Conservation (phyloP, 2,797 vertebrate genomes). For the Staurois parvus region DNA sequence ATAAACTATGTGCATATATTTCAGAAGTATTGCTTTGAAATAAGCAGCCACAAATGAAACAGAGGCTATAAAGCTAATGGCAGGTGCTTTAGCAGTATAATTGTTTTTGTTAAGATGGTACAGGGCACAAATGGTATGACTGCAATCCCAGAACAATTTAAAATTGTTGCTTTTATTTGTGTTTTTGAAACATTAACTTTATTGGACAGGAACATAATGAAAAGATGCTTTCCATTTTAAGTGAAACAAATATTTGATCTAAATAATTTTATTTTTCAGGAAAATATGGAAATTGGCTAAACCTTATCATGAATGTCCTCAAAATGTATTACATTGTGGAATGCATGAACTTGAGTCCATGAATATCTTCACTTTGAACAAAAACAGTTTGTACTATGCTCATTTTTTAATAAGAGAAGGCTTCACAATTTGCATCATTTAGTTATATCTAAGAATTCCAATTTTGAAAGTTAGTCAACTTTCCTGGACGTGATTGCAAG, state of each 20-base stretch:
- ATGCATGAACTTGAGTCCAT: too few relatives aligned
- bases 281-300: not conserved
- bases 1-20: not conserved
- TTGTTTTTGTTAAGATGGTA: conserved; percentile 1
- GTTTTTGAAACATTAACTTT: conserved; percentile 18
- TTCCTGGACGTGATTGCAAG: too few relatives aligned
- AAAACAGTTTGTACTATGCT: too few relatives aligned
- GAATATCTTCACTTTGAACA: too few relatives aligned
- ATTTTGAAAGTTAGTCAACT: too few relatives aligned
- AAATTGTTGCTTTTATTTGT: conserved; percentile 4
- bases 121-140: not conserved
- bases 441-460: too few relatives aligned
- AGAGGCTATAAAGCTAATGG: conserved; percentile 15
- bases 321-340: too few relatives aligned
- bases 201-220: not conserved
- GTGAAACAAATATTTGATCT: not conserved
- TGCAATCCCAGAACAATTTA: not conserved
- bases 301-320: not conserved
- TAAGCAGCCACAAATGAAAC: conserved; percentile 3
- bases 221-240: conserved; percentile 6
- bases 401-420: too few relatives aligned
- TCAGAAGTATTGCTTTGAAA: not conserved
- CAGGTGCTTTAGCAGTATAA: not conserved
- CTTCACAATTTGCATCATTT: too few relatives aligned
- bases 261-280: not conserved